Base-by-base conservation (phyloP, 2,797 vertebrate species). In the Mus minutoides region DNA sequence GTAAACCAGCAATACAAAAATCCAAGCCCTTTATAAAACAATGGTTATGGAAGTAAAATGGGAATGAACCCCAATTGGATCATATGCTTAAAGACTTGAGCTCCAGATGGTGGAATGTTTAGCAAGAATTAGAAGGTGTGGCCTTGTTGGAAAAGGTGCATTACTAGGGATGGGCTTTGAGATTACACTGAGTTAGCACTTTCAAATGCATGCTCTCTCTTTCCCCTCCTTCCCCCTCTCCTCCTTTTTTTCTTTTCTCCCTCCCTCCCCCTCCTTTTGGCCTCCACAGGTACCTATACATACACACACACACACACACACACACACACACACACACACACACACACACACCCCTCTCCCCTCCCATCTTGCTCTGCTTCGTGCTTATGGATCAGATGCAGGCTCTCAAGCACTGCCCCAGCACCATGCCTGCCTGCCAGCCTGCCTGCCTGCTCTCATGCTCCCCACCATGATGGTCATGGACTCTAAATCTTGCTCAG, bases 1-100 rank as follows among this genome's bases (percentile, higher is more conserved):
- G n/a, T 5, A 97, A 92, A 90, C 24, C 17, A 84, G 64, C 46
- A 82, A 7, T 54, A 76, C 54, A 95, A 40, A 94, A 85, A 60
- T 96, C 49, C 49, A 80, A 95, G 76, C 0, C 9, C 52, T 90
- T 93, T 85, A 84, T 88, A 49, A 92, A 24, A 31, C 6, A 62
- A 82, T 26, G 76, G n/a, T 26, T 49, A 21, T 31, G 43, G 75
- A 9, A 77, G 26, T 77, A 49, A 49, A 76, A 31, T 29, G 43
- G 43, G 43, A 49, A 49, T 49, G 43, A 26, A 13, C 13, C 26
- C 43, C 43, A 29, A 8, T 3, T 49, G 26, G 75, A 29, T 77
- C 75, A 77, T 49, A 77, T 77, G 26, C 14, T 29, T 77, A 29
- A 77, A 77, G 75, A 77, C 43, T 31, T 17, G 6, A 13, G 29